Evolutionary conservation across 2,888 invertebrate genomes (phyloP), one percentile per base, ranked within the genome.

Genomic region (Ornithoptera priamus): DNA sequence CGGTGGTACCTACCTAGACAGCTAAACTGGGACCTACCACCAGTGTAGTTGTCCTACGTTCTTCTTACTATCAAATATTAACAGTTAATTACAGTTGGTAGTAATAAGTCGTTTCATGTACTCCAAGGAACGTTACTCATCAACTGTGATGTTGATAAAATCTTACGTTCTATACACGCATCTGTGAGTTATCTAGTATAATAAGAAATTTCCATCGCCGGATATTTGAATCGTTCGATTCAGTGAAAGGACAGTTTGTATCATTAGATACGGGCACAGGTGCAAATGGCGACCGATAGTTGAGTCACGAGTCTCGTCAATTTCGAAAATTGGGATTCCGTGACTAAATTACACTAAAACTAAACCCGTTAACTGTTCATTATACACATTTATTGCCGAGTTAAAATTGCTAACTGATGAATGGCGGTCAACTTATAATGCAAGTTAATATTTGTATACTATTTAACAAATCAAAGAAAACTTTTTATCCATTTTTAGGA

Each of bases 181-280:
- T 46, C 15, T 46, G 46, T 46, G 7, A 46, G 46, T 46, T 46
- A 5, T 53, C 53, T 18, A 6, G n/a, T 53, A 7, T 53, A 53
- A n/a, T 53, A 5, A 53, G n/a, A 53, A n/a, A 53, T n/a, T 18
- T 53, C 18, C n/a, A 53, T 58, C n/a, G n/a, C 53, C 15, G 59
- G 20, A 68, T 64, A 68, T 59, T 64, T 53, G 50, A 59, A 53
- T 36, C 17, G 62, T 64, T 68, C 50, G 3, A 53, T 59, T 58
- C 50, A 64, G 59, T 63, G 63, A 68, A 68, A 68, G 68, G 68
- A 68, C 64, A 68, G 36, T 64, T 64, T 63, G 59, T 68, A 58
- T 68, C 59, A 64, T 64, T 68, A 65, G 69, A 61, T 65, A 65
- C 46, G 65, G 65, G 61, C 39, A 65, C 64, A 69, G 64, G 69